Evolutionary conservation across 2,888 invertebrate genomes (phyloP), one percentile per base, ranked within the genome.

Genomic region (Lasioglossum morio): DNA sequence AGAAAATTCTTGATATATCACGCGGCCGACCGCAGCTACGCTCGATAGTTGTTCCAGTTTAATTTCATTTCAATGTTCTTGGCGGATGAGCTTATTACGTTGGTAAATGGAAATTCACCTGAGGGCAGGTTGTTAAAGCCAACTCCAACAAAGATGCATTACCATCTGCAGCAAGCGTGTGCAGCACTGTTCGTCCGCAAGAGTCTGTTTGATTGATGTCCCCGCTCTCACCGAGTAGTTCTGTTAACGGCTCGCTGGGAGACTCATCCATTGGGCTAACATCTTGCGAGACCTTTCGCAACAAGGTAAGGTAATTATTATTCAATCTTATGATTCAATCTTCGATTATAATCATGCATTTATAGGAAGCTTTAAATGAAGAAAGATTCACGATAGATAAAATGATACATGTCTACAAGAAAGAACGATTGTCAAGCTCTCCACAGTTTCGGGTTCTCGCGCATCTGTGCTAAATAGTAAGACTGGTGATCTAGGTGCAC

Each of bases 161-260:
- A 0, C 98, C 98, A 92, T 97, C 97, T 81, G 97, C 97, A 12
- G 98, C 97, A 48, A 98, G 96, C 76, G 97, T 97, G 94, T 98
- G 98, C 46, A 98, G 96, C 1, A 97, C 95, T 0, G 97, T 97
- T 63, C 98, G 97, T 77, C 97, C 97, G 95, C 96, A 96, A 79
- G 95, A 95, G 92, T 96, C 96, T 27, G 96, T 94, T 90, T 96
- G 95, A 93, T 96, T 96, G 81, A 96, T 95, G 89, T 96, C 96
- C 7, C 95, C 96, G 86, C 95, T 95, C 85, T 95, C 94, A n/a
- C 95, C 95, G 76, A 95, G 93, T 40, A 95, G 94, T 82, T 95
- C 95, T 72, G 95, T 95, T 84, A 96, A 93, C 69, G 95, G 95
- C 86, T 95, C 95, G 85, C 95, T 95, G 66, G 94, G 94, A 87